Evolutionary conservation across 2,113 vertebrate genomes (phyloP), one percentile per base, ranked within the genome.

Genomic region (Barbus barbus): DNA sequence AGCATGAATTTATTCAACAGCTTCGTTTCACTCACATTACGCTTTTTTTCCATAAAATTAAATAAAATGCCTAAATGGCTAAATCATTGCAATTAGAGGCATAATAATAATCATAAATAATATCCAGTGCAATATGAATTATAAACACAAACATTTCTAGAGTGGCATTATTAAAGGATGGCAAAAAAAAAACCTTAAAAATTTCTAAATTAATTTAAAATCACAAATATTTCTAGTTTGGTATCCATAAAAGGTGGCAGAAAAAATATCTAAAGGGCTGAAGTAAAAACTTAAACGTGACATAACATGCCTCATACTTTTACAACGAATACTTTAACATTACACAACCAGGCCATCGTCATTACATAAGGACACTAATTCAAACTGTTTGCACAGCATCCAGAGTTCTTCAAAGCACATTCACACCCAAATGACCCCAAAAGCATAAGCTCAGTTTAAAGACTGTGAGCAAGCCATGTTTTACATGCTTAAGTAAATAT

Each of bases 401-500:
- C 72, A 72, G 22, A 72, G 24, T 44, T 78, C 56, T 44, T 60
- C 51, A 60, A 78, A 46, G 31, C 28, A 24, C 75, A 44, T 79
- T 63, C 46, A 46, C 58, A 63, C 1, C 58, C 1, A 65, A 28
- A 63, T 12, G 16, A 46, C 36, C 24, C 58, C 24, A 78, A 24
- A 78, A 38, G 51, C 5, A 78, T 16, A 78, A 7, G 36, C 12
- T 18, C 51, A 16, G 31, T 58, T 56, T 13, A 77, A 14, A 22
- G 20, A 36, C 18, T 38, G 13, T 36, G 16, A 16, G 18, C 51
- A 51, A 75, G 6, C 11, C 74, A 78, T 78, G 75, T 41, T 33
- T 76, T n/a, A n/a, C n/a, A n/a, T n/a, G n/a, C n/a, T n/a, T 60
- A 78, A 60, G 33, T 60, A 24, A 78, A 78, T 38, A 60, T 38